Conservation (phyloP, 2,888 invertebrate species). For the Brachypalpus laphriformis region DNA sequence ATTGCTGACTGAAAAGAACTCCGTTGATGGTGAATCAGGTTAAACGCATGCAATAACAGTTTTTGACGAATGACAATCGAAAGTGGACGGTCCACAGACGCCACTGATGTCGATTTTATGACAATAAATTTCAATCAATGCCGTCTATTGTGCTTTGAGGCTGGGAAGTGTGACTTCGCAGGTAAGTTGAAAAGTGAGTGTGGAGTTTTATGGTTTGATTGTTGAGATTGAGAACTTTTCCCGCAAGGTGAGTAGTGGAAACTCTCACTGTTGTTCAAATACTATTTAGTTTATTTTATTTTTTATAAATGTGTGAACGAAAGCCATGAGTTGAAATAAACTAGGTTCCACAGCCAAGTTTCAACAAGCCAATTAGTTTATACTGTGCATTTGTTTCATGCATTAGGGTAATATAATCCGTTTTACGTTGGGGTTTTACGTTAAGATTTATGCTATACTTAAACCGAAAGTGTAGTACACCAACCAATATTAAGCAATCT, state of each 20-base stretch:
- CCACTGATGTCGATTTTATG: not conserved
- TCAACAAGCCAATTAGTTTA: no score
- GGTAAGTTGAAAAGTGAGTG: not conserved
- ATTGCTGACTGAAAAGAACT: not conserved
- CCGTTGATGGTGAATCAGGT: not conserved
- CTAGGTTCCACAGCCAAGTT: no score
- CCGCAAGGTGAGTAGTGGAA: not conserved
- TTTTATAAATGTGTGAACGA: no score
- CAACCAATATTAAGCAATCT: no score
- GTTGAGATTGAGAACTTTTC: not conserved
- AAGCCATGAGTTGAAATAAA: no score
- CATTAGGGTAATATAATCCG: no score
- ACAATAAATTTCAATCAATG: conserved; percentile 19
- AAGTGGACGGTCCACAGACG: not conserved
- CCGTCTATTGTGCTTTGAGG: not conserved
- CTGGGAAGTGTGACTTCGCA: not conserved
- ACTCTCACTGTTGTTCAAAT: not conserved
- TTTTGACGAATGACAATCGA: conserved; percentile 15
- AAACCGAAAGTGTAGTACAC: no score
- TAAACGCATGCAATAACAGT: conserved; percentile 5
- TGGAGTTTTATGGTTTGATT: not conserved
- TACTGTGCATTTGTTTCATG: no score
- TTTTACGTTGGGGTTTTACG: no score
- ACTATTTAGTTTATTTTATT: no score
- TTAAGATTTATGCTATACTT: no score